Percentiles rank a stretch among this genome's conserved stretches.
Evolutionary conservation across 1,140 invertebrate species (phyloP).

Genomic region (Drosophila tristis): DNA sequence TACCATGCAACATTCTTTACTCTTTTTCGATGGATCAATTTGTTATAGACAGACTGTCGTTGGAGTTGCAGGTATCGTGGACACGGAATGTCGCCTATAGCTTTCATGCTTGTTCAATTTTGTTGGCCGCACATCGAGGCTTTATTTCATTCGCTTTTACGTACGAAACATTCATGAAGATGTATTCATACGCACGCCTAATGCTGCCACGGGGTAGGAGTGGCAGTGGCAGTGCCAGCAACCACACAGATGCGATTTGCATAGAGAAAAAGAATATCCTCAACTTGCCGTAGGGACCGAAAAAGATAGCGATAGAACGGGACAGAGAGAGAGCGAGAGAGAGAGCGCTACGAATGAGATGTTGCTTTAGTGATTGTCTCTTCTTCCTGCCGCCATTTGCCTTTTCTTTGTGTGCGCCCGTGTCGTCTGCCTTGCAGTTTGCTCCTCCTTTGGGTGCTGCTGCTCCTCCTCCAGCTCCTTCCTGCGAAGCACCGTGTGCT

Average conservation of each 20-base stretch:
- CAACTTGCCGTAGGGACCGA: constrained; percentile 37
- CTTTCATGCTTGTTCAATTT: constrained; percentile 59
- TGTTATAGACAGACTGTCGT: too few species aligned
- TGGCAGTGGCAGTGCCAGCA: constrained; percentile 32
- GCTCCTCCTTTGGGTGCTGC: constrained; percentile 26
- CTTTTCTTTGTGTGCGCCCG: constrained; percentile 59
- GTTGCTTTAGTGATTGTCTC: constrained; percentile 70
- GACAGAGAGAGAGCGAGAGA: constrained; percentile 8
- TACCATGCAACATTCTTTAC: too few species aligned
- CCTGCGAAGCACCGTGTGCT: not conserved
- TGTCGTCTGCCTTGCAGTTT: constrained; percentile 45
- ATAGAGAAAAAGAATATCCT: constrained; percentile 64
- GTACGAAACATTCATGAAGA: constrained; percentile 40
- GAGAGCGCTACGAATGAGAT: constrained; percentile 63
- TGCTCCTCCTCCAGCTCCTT: constrained; percentile 8
- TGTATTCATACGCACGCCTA: constrained; percentile 74
- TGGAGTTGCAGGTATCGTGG: too few species aligned
- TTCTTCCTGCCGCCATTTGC: constrained; percentile 62
- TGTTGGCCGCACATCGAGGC: constrained; percentile 29
- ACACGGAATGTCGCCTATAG: too few species aligned
- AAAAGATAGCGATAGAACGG: too few species aligned
- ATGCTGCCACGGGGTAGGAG: constrained; percentile 24
- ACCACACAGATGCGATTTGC: constrained; percentile 65
- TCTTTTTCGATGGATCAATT: too few species aligned
- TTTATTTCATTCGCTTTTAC: constrained; percentile 54